A percentile compares a stretch with the other conserved stretches of the same genome.
phyloP scores from a whole-genome alignment of 2,888 invertebrate species.

The Schrankia costaestrigalis region DNA sequence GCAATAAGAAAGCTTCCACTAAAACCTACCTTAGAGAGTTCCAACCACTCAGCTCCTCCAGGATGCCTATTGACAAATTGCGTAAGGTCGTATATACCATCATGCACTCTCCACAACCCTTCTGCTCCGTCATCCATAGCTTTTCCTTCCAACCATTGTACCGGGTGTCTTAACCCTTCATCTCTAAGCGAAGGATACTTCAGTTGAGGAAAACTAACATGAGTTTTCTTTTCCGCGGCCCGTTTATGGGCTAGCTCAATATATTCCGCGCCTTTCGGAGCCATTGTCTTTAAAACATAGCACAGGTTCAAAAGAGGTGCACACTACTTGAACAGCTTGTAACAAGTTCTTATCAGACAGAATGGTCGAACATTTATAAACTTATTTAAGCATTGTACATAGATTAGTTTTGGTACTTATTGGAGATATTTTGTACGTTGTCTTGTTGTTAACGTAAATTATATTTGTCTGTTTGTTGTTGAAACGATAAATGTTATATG shows the following conservation, averaged over 20 bases:
- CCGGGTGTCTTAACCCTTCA: conserved; percentile 59
- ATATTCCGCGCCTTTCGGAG: conserved; percentile 48
- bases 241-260: conserved; percentile 48
- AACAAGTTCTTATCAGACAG: no score
- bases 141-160: conserved; percentile 84
- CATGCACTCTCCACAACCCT: conserved; percentile 88
- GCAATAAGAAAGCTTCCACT: neutral
- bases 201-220: conserved; percentile 77
- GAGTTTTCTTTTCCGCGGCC: conserved; percentile 57
- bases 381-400: no score
- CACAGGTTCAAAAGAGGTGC: neutral
- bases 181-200: conserved; percentile 76
- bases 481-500: no score
- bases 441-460: no score
- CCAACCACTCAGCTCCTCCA: conserved; percentile 89
- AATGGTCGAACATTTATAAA: no score
- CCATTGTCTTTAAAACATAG: conserved; percentile 31
- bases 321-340: no score
- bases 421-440: no score
- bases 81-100: conserved; percentile 91
- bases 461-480: no score
- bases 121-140: conserved; percentile 86
- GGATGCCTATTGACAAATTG: conserved; percentile 91
- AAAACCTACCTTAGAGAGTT: conserved; percentile 82
- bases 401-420: no score